Base-by-base conservation (phyloP, 2,113 vertebrate genomes). In the Aldabrachelys gigantea region DNA sequence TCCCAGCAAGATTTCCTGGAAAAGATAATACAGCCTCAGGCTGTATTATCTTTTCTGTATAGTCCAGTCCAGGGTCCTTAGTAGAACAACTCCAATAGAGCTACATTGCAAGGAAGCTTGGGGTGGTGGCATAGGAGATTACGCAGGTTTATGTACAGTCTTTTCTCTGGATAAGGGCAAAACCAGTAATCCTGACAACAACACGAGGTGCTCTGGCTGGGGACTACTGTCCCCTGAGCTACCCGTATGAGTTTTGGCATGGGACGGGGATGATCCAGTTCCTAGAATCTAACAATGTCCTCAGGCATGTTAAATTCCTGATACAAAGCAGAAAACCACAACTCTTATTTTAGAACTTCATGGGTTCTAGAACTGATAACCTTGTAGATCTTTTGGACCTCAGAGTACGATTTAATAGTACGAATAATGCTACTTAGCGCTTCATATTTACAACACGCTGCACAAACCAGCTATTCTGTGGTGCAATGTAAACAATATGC, bases 1-100 rank as follows among this genome's bases (percentile, higher is more conserved):
- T 1, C 47, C 41, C 22, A 5, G 11, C n/a, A 44, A 14, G 4
- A 56, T 16, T 27, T 4, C 38, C 38, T 4, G 3, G 31, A 11
- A 76, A 50, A 76, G 13, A 19, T 75, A 0, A 0, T 9, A 12
- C 4, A 8, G 1, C 24, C 76, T 11, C 31, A 3, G 10, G 44
- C 72, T 21, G 3, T 41, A 12, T 19, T 10, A 10, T 38, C 52
- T 62, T 31, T 41, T n/a, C 88, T 21, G 3, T 35, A 27, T 49
- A 19, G 12, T 25, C 35, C 62, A 24, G 6, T 31, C 54, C 76
- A 54, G 5, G 27, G 11, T 25, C 10, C 17, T 16, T 35, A 7
- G 3, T 10, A 57, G 13, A 47, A 38, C 44, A 24, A 10, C 38
- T 65, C 35, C 2, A n/a, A 12, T 13, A 2, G 0, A 5, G 8